Base-by-base conservation (phyloP, 2,113 vertebrate genomes). In the Panurus biarmicus region DNA sequence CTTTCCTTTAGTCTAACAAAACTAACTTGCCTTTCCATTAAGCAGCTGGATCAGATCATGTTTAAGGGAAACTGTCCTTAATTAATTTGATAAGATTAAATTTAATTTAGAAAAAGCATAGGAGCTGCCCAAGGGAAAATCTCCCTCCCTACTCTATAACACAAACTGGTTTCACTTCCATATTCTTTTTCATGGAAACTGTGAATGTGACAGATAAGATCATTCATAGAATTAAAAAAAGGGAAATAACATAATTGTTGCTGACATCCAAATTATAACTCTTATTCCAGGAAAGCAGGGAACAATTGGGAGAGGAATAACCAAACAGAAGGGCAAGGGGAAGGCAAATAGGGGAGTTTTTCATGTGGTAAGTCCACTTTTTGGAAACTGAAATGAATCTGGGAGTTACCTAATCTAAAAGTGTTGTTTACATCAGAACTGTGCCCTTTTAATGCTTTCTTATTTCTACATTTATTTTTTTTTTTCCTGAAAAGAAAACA, bases 61-160 rank as follows among this genome's bases (percentile, higher is more conserved):
- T 95, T 95, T 93, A 93, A 93, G 64, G 87, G 71, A 92, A 93
- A 94, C 36, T n/a, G 31, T 64, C 71, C 89, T 91, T 96, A 94
- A 95, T 94, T 89, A 95, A 96, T 94, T 82, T 42, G 77, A 29
- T 90, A 94, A 94, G 64, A 95, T 94, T 89, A 90, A 73, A 85
- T 67, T 91, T 85, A 95, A 90, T 92, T 96, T 87, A 88, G 85
- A 90, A 95, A 94, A 95, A 73, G 38, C 75, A 90, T 40, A 83
- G 71, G 62, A 91, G 78, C 35, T 96, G 83, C 91, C 86, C 93
- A 88, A 82, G 84, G 85, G 90, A 95, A 90, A 93, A 73, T 57
- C 64, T 38, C 73, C 61, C 50, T 61, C 66, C 82, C 29, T 21
- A 31, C 69, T 60, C 36, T 54, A 4, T 48, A 94, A 89, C 42